These are phyloP conservation scores for Xiphorhynchus erythropygius DNA, from an alignment of 2,797 vertebrate genomes.

Conservation along the genomic window DNA sequence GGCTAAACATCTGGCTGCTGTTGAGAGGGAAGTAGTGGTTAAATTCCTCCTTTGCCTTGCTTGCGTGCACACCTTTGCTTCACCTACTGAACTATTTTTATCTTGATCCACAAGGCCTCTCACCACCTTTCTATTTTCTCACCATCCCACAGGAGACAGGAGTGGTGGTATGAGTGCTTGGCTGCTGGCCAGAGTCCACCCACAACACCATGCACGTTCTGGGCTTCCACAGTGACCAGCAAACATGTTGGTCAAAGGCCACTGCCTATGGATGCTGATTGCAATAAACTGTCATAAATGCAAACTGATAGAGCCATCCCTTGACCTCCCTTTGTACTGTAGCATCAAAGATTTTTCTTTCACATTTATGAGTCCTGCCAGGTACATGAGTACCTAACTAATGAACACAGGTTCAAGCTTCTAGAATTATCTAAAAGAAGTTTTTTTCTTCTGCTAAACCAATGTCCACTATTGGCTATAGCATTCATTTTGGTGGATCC, in stretches of 20 bases:
- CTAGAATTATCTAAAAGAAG: neutral
- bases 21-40: neutral
- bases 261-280: neutral
- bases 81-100: neutral
- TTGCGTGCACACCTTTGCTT: rapidly evolving
- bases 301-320: neutral
- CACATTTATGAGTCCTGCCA: neutral
- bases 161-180: neutral
- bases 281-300: neutral
- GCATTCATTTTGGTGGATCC: neutral
- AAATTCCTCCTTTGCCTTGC: neutral
- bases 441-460: neutral
- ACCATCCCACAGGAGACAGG: neutral
- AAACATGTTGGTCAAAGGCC: neutral
- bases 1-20: neutral
- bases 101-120: neutral
- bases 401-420: neutral
- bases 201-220: neutral
- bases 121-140: neutral
- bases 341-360: neutral
- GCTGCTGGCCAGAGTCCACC: neutral
- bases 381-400: neutral
- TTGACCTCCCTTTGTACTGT: neutral
- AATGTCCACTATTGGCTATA: neutral
- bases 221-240: neutral